phyloP scores from a whole-genome alignment of 2,797 vertebrate species.

The Sphenodon punctatus region DNA sequence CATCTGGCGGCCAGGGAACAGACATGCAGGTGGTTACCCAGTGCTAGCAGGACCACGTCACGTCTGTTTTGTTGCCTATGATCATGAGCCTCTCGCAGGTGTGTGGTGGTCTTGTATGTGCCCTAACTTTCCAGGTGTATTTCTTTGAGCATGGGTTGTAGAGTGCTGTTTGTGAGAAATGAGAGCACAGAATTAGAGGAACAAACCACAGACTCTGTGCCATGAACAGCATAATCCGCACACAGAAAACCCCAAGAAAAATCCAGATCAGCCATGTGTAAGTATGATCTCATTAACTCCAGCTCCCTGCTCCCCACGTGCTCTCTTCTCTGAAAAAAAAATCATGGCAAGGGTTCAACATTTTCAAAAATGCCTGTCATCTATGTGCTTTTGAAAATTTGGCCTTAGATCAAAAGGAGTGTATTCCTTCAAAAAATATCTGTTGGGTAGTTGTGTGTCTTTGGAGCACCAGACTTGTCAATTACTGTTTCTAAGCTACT shows the following conservation, averaged over 20 bases:
- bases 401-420: neutral
- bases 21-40: too few species aligned
- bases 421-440: accelerated
- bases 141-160: neutral
- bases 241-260: neutral
- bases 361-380: neutral
- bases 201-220: neutral
- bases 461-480: slow-evolving; percentile 3
- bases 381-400: slow-evolving; percentile 3
- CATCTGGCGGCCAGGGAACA: too few species aligned
- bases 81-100: neutral
- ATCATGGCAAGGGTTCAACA: neutral
- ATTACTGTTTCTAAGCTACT: too few species aligned
- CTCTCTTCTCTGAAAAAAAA: too few species aligned
- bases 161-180: neutral
- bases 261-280: too few species aligned
- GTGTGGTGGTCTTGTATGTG: neutral
- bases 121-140: neutral
- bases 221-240: neutral
- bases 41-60: too few species aligned
- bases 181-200: neutral
- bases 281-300: neutral
- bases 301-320: neutral
- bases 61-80: too few species aligned
- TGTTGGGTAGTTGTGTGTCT: neutral